These are phyloP conservation scores for Mimachlamys varia DNA, from an alignment of 2,888 invertebrate species.

Conservation along the genomic window DNA sequence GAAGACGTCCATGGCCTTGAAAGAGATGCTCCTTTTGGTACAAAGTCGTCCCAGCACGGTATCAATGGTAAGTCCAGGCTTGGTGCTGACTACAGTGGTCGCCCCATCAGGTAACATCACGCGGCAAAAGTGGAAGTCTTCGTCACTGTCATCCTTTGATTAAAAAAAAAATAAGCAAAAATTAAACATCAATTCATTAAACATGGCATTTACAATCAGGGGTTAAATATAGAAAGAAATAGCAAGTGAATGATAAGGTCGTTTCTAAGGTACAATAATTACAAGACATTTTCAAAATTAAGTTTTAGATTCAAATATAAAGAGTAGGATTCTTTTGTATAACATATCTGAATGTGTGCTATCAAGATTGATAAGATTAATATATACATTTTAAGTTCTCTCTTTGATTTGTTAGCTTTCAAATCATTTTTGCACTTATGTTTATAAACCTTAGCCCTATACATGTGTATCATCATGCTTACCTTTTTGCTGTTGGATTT, in stretches of 20 bases:
- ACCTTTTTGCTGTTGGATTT: constrained; percentile 49
- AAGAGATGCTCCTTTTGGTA: constrained; percentile 91
- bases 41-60: constrained; percentile 91
- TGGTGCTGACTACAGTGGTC: constrained; percentile 94
- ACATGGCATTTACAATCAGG: not conserved
- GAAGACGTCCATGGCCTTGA: constrained; percentile 92
- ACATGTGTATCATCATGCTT: not conserved
- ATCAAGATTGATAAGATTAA: too few relatives aligned
- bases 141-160: constrained; percentile 58
- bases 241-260: too few relatives aligned
- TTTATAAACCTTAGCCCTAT: not conserved
- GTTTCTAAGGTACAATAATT: too few relatives aligned
- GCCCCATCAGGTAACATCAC: constrained; percentile 95
- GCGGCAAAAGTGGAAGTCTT: constrained; percentile 70
- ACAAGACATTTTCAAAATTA: too few relatives aligned
- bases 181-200: not conserved
- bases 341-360: too few relatives aligned
- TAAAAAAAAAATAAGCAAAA: constrained; percentile 48
- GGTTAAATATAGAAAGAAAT: too few relatives aligned
- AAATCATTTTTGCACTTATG: too few relatives aligned
- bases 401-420: too few relatives aligned
- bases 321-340: too few relatives aligned
- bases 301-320: too few relatives aligned
- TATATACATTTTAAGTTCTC: too few relatives aligned
- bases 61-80: constrained; percentile 89